phyloP scores from a whole-genome alignment of 2,797 vertebrate genomes.

The Girardinus metallicus region DNA sequence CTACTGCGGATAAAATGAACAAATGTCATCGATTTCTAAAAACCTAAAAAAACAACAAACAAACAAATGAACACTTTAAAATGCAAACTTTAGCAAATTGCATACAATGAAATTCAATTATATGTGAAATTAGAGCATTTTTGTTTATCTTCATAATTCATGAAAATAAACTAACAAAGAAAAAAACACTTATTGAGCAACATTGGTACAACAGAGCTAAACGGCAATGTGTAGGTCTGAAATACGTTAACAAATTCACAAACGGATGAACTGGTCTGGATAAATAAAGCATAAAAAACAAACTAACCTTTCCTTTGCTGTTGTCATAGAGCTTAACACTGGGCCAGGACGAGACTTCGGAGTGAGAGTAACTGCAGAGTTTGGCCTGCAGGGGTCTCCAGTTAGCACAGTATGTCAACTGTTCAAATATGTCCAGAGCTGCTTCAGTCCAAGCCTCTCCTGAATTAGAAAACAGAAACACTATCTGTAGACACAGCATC shows the following conservation, averaged over 20 bases:
- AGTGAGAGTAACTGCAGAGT: slow-evolving; percentile 88
- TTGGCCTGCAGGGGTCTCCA: slow-evolving; percentile 90
- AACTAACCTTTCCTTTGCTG: slow-evolving; percentile 75
- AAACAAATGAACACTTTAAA: background rate
- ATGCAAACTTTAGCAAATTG: background rate
- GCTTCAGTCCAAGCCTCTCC: slow-evolving; percentile 85
- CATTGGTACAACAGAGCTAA: background rate
- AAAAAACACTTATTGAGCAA: background rate
- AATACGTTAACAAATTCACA: background rate
- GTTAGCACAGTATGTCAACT: slow-evolving; percentile 83
- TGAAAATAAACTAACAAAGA: background rate
- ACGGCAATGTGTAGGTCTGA: background rate
- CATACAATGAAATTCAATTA: background rate
- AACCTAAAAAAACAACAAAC: background rate
- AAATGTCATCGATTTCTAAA: background rate
- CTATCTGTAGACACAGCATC: background rate
- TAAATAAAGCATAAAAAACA: background rate
- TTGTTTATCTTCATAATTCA: background rate
- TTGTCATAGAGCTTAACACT: slow-evolving; percentile 83
- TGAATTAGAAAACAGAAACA: slow-evolving; percentile 47
- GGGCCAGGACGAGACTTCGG: slow-evolving; percentile 83
- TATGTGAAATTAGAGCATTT: background rate
- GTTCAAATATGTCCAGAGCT: slow-evolving; percentile 87
- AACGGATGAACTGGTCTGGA: background rate
- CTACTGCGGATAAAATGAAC: background rate